A percentile compares a stretch with the other conserved stretches of the same genome.
Conservation (phyloP, 2,797 vertebrate genomes). For the Anguilla megastoma region DNA sequence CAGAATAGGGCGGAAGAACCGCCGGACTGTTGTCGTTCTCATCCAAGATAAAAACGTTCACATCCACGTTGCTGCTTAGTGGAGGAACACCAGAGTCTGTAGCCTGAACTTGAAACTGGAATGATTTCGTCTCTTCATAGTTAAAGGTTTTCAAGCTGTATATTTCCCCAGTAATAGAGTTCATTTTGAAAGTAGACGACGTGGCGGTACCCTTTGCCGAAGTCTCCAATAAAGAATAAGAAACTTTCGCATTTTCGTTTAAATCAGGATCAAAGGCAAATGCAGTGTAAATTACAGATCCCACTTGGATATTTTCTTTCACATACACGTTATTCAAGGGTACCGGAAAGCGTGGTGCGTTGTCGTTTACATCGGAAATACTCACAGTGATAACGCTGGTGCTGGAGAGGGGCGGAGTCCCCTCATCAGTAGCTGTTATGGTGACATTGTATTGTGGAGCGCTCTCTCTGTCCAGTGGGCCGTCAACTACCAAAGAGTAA, state of each 20-base stretch:
- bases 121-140: slow-evolving; percentile 17
- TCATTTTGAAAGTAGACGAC: slow-evolving; percentile 31
- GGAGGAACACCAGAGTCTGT: slow-evolving; percentile 48
- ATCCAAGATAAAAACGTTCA: slow-evolving; percentile 39
- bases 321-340: neutral
- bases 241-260: neutral
- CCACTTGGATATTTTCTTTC: neutral
- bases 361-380: slow-evolving; percentile 12
- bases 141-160: slow-evolving; percentile 46
- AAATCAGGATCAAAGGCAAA: slow-evolving; percentile 23
- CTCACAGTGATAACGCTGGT: neutral
- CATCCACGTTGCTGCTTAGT: slow-evolving; percentile 37
- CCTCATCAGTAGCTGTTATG: slow-evolving; percentile 11
- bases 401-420: neutral
- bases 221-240: neutral
- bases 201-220: neutral
- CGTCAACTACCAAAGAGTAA: slow-evolving; percentile 11
- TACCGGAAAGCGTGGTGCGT: neutral
- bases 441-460: neutral
- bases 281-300: neutral
- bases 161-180: slow-evolving; percentile 36
- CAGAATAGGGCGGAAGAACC: slow-evolving; percentile 11
- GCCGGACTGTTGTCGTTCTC: slow-evolving; percentile 40
- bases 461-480: slow-evolving; percentile 4
- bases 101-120: slow-evolving; percentile 44